Evolutionary conservation across 2,888 invertebrate species (phyloP), one percentile per base, ranked within the genome.

Genomic region (Stenodema calcarata): DNA sequence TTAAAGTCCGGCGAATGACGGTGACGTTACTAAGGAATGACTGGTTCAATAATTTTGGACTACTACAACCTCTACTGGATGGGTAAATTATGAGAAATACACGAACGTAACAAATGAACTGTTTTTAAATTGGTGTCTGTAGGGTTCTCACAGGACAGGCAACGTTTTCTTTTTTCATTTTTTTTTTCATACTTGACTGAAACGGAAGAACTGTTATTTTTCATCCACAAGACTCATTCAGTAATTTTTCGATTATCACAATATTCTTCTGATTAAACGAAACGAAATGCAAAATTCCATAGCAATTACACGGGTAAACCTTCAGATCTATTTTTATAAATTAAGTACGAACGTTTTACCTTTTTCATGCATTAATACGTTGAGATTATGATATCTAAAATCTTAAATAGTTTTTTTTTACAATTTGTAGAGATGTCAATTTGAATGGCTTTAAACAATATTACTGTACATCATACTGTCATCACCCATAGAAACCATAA

Each of bases 341-440:
- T 76, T 80, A 80, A 80, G 79, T 80, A 80, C 79, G 50, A 80
- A 7, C 16, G n/a, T 35, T 75, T 30, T 28, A 3, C 7, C 23
- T 76, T 76, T 14, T 42, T 50, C 79, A 80, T 80, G 79, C 79
- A 80, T 50, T 50, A 50, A n/a, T 41, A 41, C 30, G 27, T 50
- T 47, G 50, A 80, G 76, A 50, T 80, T 50, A 80, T 80, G 79
- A 42, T 80, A 80, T 80, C 54, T 54, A 54, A 80, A 80, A 80
- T 28, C 47, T 80, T 80, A 80, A 80, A 28, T 80, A 80, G 30
- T 76, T 76, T 73, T 42, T 75, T 78, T 78, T 35, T 44, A 76
- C 44, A 78, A 18, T 78, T 78, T 75, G 28, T 28, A 80, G 3
- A 30, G 50, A 16, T 80, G 79, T 80, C 27, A 42, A 44, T 35